Base-by-base conservation (phyloP, 2,888 invertebrate genomes). In the Rhagium mordax region DNA sequence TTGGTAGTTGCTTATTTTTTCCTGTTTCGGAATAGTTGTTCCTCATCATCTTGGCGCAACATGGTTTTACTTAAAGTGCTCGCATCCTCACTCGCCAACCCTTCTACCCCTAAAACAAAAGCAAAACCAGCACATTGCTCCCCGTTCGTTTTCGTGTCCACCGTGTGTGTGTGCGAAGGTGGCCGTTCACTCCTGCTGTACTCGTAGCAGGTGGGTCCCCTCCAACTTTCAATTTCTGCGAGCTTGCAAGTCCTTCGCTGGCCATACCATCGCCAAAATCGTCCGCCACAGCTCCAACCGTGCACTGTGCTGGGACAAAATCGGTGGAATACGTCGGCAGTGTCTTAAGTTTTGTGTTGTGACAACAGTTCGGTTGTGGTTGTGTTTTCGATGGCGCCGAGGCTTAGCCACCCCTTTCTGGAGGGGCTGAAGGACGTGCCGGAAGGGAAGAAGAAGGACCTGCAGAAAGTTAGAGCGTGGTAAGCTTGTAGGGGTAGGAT, bases 401-500 rank as follows among this genome's bases (percentile, higher is more conserved):
- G 79, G 69, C 66, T 75, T 21, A 76, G 64, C 60, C 91, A 92
- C 81, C 92, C 92, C 21, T 92, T 92, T 83, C 85, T 91, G 74
- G 89, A 89, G 68, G 91, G 91, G 8, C 84, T 91, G 74, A 89
- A 90, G 77, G 87, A 90, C 15, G 75, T 87, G 47, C 91, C 91
- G 0, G 90, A 90, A 51, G 90, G 89, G 0, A 87, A 89, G 74
- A 90, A 90, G 4, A 91, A 91, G 27, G 92, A 92, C 68, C 83
- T 92, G 47, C 89, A 89, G 74, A 89, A 91, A 83, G 88, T 92
- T 49, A 88, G 89, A 81, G 89, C 89, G 76, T 92, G 92, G 92
- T 91, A 78, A 87, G 13, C 15, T 47, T n/a, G n/a, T n/a, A n/a
- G n/a, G n/a, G n/a, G n/a, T n/a, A n/a, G n/a, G n/a, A n/a, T n/a